A percentile compares a stretch with the other conserved stretches of the same genome.
phyloP scores from a whole-genome alignment of 2,888 invertebrate species.

The Cremastinae sp. region DNA sequence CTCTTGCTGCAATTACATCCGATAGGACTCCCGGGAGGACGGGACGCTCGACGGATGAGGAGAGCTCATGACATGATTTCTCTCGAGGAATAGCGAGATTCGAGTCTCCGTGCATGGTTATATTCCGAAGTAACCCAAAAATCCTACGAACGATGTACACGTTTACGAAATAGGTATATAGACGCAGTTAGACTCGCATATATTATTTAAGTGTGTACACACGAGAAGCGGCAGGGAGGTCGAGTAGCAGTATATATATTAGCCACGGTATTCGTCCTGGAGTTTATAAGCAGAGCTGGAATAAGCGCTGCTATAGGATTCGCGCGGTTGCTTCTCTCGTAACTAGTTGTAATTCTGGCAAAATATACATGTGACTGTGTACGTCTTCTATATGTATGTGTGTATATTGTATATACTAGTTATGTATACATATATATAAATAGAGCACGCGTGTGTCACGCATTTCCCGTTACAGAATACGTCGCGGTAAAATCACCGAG shows the following conservation, averaged over 20 bases:
- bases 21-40: slow-evolving; percentile 68
- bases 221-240: slow-evolving; percentile 10
- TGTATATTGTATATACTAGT: not conserved
- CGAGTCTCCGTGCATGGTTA: slow-evolving; percentile 31
- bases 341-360: slow-evolving; percentile 63
- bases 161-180: not conserved
- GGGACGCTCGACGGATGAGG: slow-evolving; percentile 68
- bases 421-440: not conserved
- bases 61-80: slow-evolving; percentile 70
- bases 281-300: slow-evolving; percentile 35
- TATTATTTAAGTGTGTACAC: slow-evolving; percentile 6
- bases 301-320: slow-evolving; percentile 46
- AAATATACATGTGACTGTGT: not conserved
- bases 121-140: slow-evolving; percentile 4
- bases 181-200: slow-evolving; percentile 33
- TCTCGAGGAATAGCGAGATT: slow-evolving; percentile 68
- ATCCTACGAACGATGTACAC: not conserved
- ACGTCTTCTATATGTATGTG: too few species aligned
- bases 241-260: slow-evolving; percentile 10
- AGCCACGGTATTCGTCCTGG: slow-evolving; percentile 16
- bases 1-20: slow-evolving; percentile 70
- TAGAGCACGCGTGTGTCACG: not conserved
- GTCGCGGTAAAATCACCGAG: slow-evolving; percentile 46
- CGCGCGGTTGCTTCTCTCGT: slow-evolving; percentile 55
- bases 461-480: not conserved